Percentiles rank a stretch among this genome's conserved stretches.
These are phyloP conservation scores for Standfussiana lucernea DNA, from an alignment of 2,888 invertebrate genomes.

Conservation along the genomic window DNA sequence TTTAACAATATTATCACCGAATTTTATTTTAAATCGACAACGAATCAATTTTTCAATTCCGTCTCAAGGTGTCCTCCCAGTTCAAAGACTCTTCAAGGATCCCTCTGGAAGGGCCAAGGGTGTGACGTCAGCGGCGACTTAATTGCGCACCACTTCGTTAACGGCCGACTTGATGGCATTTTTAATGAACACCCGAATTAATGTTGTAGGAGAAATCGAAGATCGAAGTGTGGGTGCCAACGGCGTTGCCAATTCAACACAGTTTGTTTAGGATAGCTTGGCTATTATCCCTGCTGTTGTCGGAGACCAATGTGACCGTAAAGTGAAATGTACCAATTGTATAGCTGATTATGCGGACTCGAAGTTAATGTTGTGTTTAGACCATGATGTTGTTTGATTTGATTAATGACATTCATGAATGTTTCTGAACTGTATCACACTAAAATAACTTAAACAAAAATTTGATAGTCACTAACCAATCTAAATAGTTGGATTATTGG, in stretches of 20 bases:
- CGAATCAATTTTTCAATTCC: slow-evolving; percentile 86
- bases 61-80: slow-evolving; percentile 84
- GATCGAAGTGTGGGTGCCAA: slow-evolving; percentile 85
- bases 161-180: slow-evolving; percentile 90
- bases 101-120: slow-evolving; percentile 75
- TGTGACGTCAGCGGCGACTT: slow-evolving; percentile 90
- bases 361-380: slow-evolving; percentile 42
- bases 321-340: slow-evolving; percentile 56
- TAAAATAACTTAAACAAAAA: not conserved
- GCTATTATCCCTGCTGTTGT: slow-evolving; percentile 73
- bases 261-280: slow-evolving; percentile 88
- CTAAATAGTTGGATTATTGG: not conserved
- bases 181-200: slow-evolving; percentile 91
- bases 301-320: slow-evolving; percentile 64
- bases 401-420: slow-evolving; percentile 40
- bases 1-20: not conserved
- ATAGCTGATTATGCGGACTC: slow-evolving; percentile 31
- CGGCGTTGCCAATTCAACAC: slow-evolving; percentile 75
- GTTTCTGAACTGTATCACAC: not conserved
- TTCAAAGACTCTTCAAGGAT: slow-evolving; percentile 80
- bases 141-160: slow-evolving; percentile 91
- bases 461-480: not conserved
- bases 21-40: slow-evolving; percentile 76
- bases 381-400: slow-evolving; percentile 33
- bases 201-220: slow-evolving; percentile 90